These are phyloP conservation scores for Drosophila nasuta DNA, from an alignment of 1,140 invertebrate genomes.

Conservation along the genomic window DNA sequence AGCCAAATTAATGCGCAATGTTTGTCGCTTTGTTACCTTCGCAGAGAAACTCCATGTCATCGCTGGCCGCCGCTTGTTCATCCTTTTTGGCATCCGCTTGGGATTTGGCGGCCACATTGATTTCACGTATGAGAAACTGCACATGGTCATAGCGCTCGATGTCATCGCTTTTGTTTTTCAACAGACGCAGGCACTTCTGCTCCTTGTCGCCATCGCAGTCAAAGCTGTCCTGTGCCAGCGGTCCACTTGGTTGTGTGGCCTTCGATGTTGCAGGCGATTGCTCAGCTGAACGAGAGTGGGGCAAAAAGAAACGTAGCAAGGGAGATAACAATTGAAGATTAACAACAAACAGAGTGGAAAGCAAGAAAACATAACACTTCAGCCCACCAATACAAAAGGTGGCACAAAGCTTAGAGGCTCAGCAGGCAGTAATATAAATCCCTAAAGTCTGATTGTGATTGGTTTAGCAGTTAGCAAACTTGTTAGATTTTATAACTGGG, in stretches of 20 bases:
- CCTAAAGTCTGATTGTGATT: constrained; percentile 22
- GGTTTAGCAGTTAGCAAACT: constrained; percentile 8
- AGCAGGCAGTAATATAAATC: constrained; percentile 9
- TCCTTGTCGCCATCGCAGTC: constrained; percentile 78
- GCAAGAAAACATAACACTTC: not conserved
- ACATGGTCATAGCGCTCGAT: constrained; percentile 92
- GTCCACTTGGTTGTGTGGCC: constrained; percentile 31
- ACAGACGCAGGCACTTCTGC: constrained; percentile 78
- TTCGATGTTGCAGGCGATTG: constrained; percentile 50
- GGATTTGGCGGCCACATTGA: constrained; percentile 85
- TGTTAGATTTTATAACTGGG: not conserved
- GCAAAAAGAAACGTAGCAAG: not conserved
- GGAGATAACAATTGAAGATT: constrained; percentile 36
- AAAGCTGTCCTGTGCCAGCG: constrained; percentile 70
- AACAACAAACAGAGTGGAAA: constrained; percentile 6
- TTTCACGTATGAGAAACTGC: constrained; percentile 96
- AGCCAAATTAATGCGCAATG: constrained; percentile 31
- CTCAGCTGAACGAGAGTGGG: constrained; percentile 10
- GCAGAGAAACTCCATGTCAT: constrained; percentile 81
- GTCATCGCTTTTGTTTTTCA: constrained; percentile 84
- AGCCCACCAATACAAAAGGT: not conserved
- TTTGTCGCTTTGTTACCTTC: constrained; percentile 63
- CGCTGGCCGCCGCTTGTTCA: constrained; percentile 87
- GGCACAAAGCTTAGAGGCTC: not conserved
- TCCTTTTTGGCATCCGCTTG: constrained; percentile 85